Conservation (phyloP, 2,113 vertebrate genomes). For the Pachycephala philippinensis region DNA sequence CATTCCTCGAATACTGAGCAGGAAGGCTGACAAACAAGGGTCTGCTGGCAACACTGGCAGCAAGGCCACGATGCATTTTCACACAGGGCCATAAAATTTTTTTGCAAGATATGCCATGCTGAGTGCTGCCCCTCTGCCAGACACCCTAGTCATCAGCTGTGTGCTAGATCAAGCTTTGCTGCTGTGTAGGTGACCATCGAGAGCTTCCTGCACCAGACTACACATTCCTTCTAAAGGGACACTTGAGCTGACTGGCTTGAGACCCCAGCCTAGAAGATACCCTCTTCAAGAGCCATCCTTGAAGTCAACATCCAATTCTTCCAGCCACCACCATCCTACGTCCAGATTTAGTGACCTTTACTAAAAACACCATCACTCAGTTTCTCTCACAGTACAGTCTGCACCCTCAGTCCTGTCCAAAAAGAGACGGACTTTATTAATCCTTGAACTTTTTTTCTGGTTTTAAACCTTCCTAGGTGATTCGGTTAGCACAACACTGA, state of each 20-base stretch:
- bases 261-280: neutral
- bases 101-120: neutral
- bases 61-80: accelerated
- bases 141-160: neutral
- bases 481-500: neutral
- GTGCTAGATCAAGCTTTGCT: neutral
- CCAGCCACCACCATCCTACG: neutral
- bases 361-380: neutral
- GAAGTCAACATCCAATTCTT: neutral
- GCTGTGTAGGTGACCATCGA: neutral
- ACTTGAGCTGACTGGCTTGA: neutral
- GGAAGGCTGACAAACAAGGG: neutral
- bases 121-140: neutral
- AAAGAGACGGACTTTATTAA: neutral
- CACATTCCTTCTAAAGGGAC: neutral
- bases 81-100: neutral
- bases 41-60: neutral
- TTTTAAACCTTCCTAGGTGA: neutral
- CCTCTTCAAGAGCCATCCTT: neutral
- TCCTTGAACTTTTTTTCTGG: neutral
- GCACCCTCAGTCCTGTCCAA: neutral
- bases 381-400: neutral
- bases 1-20: neutral
- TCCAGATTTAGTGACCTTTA: neutral
- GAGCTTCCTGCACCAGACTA: neutral